phyloP scores from a whole-genome alignment of 2,797 vertebrate genomes.

The Peromyscus aztecus region DNA sequence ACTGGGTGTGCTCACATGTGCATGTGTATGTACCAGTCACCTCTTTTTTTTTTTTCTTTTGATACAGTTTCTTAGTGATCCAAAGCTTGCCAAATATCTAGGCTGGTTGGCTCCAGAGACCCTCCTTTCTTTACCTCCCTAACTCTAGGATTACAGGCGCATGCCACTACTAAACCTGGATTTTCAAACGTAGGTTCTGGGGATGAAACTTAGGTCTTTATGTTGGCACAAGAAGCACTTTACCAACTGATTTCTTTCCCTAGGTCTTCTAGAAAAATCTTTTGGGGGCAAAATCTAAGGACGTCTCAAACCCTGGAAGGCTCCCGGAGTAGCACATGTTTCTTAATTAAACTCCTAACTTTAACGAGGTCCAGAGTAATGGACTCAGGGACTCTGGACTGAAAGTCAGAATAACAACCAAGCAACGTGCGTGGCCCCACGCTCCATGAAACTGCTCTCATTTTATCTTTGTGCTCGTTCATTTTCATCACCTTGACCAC shows the following conservation, averaged over 20 bases:
- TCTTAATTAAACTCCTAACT: neutral
- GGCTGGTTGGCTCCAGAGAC: neutral
- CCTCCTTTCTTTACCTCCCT: neutral
- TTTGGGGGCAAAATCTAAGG: constrained; percentile 26
- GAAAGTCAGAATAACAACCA: neutral
- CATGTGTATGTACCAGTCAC: neutral
- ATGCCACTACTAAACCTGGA: neutral
- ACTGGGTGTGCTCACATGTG: neutral
- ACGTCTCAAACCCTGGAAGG: neutral
- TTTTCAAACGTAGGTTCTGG: neutral
- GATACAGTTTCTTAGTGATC: neutral
- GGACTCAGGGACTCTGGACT: neutral
- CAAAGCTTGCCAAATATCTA: neutral
- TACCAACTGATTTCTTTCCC: neutral
- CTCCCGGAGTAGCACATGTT: neutral
- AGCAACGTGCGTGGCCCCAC: neutral
- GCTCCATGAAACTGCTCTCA: neutral
- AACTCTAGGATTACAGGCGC: too few species aligned
- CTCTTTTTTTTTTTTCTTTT: neutral
- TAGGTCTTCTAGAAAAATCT: neutral
- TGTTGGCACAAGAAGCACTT: neutral
- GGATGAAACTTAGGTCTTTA: neutral
- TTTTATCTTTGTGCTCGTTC: neutral
- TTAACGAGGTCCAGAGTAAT: neutral
- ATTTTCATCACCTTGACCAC: neutral